phyloP scores from a whole-genome alignment of 1,140 invertebrate genomes.

The Diabrotica undecimpunctata region DNA sequence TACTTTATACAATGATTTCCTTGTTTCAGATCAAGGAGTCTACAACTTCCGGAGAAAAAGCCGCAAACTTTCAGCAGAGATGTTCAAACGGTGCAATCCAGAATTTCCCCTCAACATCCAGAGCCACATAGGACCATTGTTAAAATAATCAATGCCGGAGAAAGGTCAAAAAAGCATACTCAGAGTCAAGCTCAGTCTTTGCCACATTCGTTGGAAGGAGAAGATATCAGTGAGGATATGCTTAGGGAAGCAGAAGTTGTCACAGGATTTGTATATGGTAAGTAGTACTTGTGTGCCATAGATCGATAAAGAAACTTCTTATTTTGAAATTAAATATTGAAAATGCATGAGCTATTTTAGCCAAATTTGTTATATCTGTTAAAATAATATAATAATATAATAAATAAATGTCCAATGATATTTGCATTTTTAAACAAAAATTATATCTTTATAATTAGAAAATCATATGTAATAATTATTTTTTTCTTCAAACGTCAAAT shows the following conservation, averaged over 20 bases:
- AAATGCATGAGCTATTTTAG: too few relatives aligned
- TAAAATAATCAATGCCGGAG: slow-evolving; percentile 43
- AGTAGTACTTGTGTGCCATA: not conserved
- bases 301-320: too few relatives aligned
- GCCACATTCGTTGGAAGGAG: slow-evolving; percentile 35
- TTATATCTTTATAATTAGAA: too few relatives aligned
- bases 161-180: slow-evolving; percentile 11
- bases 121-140: slow-evolving; percentile 48
- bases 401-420: too few relatives aligned
- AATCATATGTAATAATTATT: too few relatives aligned
- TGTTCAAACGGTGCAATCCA: slow-evolving; percentile 17
- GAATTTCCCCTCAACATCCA: slow-evolving; percentile 40
- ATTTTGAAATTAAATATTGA: too few relatives aligned
- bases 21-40: slow-evolving; percentile 49
- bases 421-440: too few relatives aligned
- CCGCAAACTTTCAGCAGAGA: slow-evolving; percentile 42
- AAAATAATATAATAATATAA: too few relatives aligned
- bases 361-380: too few relatives aligned
- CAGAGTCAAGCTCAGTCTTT: slow-evolving; percentile 7
- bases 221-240: slow-evolving; percentile 50
- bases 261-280: slow-evolving; percentile 55
- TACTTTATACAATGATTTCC: too few relatives aligned
- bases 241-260: slow-evolving; percentile 54
- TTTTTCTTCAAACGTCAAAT: too few relatives aligned
- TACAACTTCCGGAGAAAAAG: slow-evolving; percentile 56